phyloP scores from a whole-genome alignment of 64 coral and sea anemone species.

The Actinia equina region DNA sequence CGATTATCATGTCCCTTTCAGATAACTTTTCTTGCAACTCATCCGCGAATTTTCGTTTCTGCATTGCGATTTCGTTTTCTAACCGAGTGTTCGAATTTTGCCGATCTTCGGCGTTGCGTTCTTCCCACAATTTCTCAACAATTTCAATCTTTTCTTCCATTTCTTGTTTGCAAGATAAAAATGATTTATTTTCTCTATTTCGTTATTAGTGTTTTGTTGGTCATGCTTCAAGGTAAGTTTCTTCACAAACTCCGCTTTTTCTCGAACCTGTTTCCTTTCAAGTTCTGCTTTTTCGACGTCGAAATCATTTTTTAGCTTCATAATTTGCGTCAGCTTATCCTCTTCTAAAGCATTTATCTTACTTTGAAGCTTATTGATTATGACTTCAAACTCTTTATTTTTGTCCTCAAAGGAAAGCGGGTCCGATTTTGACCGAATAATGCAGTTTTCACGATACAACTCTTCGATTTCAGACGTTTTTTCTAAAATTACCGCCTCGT shows the following conservation, averaged over 20 bases:
- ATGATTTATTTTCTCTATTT: constrained; percentile 29
- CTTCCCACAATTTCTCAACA: constrained; percentile 48
- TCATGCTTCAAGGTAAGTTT: constrained; percentile 27
- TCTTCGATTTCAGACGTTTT: constrained; percentile 64
- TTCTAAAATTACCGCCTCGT: constrained; percentile 28
- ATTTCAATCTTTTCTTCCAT: constrained; percentile 43
- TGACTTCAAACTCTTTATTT: constrained; percentile 32
- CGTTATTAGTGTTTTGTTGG: constrained; percentile 21
- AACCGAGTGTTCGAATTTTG: neutral
- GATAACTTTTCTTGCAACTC: constrained; percentile 29
- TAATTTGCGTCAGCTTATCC: neutral
- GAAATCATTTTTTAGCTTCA: constrained; percentile 14
- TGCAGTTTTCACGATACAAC: constrained; percentile 29
- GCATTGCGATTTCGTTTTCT: constrained; percentile 37
- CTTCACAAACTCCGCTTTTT: constrained; percentile 65
- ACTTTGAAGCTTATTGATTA: constrained; percentile 38
- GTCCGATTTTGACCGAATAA: constrained; percentile 25
- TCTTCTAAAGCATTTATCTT: neutral
- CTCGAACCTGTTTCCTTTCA: constrained; percentile 50
- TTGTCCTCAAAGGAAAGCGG: constrained; percentile 5
- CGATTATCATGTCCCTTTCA: constrained; percentile 37
- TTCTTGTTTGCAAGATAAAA: constrained; percentile 38
- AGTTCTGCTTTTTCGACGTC: constrained; percentile 19
- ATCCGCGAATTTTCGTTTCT: constrained; percentile 19
- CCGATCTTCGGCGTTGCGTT: constrained; percentile 33